Base-by-base conservation (phyloP, 2,113 vertebrate species). In the Romanogobio albipinnatus region DNA sequence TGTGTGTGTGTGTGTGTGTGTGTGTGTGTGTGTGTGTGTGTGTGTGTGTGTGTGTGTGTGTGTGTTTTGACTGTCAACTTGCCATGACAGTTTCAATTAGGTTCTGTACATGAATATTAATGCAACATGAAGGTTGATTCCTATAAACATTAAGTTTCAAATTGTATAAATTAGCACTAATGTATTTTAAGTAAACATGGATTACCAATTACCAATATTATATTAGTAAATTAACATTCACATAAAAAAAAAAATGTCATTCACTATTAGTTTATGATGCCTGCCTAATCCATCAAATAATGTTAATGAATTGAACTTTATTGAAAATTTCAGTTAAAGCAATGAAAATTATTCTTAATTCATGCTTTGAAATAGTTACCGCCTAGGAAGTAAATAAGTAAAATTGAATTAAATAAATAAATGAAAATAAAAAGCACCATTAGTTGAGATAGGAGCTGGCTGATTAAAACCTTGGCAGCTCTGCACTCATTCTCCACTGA, bases 401-500 rank as follows among this genome's bases (percentile, higher is more conserved):
- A 3, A 66, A 33, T 8, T 66, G 0, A 9, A 33, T 33, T 3
- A 36, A 70, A n/a, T 70, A 10, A 22, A 70, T 39, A 39, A 68
- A 39, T 13, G 0, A 10, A 29, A 14, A 29, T 9, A 19, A 9
- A 39, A 68, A 66, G 1, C 1, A 3, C 36, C 3, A 9, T 68
- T 19, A 19, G 8, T 43, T 39, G 33, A 70, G 17, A 39, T 22
- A 51, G 19, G 26, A 83, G 74, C 64, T 56, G 47, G 24, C 73
- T 15, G 66, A 59, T 75, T 80, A 87, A 70, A 70, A 39, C 82
- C 86, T 75, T 87, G 76, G 68, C 74, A 81, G 70, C 76, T 82
- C 70, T 84, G 76, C 76, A 80, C 75, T 80, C 76, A 68, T 73
- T 53, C 53, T 75, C 39, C 73, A 51, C 79, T 75, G 85, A 83